Percentiles rank a stretch among this genome's conserved stretches.
phyloP scores from a whole-genome alignment of 2,888 invertebrate genomes.

The Drosophila prostipennis region DNA sequence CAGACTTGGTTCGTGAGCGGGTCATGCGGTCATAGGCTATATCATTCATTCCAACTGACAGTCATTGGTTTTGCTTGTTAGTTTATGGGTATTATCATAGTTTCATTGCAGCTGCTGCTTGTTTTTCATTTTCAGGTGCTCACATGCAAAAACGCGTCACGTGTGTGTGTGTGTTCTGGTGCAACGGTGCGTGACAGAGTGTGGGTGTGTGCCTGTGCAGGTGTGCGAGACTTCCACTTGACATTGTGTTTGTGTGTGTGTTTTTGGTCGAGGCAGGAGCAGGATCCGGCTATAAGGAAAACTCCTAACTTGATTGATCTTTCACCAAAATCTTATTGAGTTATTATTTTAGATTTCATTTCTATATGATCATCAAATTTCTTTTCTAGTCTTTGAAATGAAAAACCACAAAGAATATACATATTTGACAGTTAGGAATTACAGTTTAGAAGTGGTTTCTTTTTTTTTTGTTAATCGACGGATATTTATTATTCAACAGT shows the following conservation, averaged over 20 bases:
- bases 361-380: background rate
- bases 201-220: constrained; percentile 34
- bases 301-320: background rate
- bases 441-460: background rate
- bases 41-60: constrained; percentile 54
- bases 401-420: too few species aligned
- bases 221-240: constrained; percentile 33
- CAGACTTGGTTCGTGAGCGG: constrained; percentile 44
- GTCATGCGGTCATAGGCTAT: constrained; percentile 62
- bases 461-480: too few species aligned
- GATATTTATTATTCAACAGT: too few species aligned
- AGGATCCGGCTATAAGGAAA: constrained; percentile 26
- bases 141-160: constrained; percentile 75
- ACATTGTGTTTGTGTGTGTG: constrained; percentile 29
- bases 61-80: constrained; percentile 39
- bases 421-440: background rate
- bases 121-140: constrained; percentile 57
- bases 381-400: too few species aligned
- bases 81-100: constrained; percentile 17
- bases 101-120: constrained; percentile 36
- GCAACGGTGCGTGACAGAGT: constrained; percentile 43
- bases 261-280: constrained; percentile 31
- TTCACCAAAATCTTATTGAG: background rate
- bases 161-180: constrained; percentile 40
- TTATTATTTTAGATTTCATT: too few species aligned